Percentiles rank a stretch among this genome's conserved stretches.
These are phyloP conservation scores for Thamnaconus septentrionalis DNA, from an alignment of 2,113 vertebrate genomes.

Conservation along the genomic window DNA sequence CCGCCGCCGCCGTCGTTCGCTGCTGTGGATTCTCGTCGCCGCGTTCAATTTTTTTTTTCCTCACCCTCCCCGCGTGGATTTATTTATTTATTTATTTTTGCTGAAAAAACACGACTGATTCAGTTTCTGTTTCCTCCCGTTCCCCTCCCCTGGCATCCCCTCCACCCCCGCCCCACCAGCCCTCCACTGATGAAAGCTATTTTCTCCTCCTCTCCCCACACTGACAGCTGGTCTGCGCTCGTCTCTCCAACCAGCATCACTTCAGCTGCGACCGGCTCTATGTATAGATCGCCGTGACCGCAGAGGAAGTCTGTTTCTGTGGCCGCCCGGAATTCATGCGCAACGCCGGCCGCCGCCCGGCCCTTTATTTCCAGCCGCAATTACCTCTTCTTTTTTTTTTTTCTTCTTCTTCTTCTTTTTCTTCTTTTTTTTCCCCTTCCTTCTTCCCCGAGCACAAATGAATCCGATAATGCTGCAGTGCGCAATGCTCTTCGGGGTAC, in stretches of 20 bases:
- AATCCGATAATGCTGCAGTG: slow-evolving; percentile 57
- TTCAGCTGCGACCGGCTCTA: slow-evolving; percentile 64
- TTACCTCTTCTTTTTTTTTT: slow-evolving; percentile 27
- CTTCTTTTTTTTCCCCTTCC: no score
- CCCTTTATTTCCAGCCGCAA: slow-evolving; percentile 48
- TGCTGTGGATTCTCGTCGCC: slow-evolving; percentile 33
- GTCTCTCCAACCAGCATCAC: slow-evolving; percentile 55
- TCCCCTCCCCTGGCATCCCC: not conserved
- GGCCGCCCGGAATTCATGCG: slow-evolving; percentile 60
- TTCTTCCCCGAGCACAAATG: slow-evolving; percentile 22
- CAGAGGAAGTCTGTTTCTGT: slow-evolving; percentile 53
- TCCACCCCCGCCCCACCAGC: slow-evolving; percentile 47
- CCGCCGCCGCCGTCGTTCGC: slow-evolving; percentile 31
- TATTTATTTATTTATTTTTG: slow-evolving; percentile 15
- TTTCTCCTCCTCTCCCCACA: slow-evolving; percentile 62
- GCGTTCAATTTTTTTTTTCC: slow-evolving; percentile 38
- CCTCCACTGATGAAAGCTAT: slow-evolving; percentile 63
- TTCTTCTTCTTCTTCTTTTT: no score
- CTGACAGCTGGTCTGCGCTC: slow-evolving; percentile 70
- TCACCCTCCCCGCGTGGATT: slow-evolving; percentile 37
- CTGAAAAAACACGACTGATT: slow-evolving; percentile 56
- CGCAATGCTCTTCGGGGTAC: slow-evolving; percentile 46
- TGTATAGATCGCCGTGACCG: slow-evolving; percentile 65
- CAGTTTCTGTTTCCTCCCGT: slow-evolving; percentile 35
- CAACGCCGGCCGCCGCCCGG: slow-evolving; percentile 32